Conservation (phyloP, 2,113 vertebrate species). For the Phocoena phocoena region DNA sequence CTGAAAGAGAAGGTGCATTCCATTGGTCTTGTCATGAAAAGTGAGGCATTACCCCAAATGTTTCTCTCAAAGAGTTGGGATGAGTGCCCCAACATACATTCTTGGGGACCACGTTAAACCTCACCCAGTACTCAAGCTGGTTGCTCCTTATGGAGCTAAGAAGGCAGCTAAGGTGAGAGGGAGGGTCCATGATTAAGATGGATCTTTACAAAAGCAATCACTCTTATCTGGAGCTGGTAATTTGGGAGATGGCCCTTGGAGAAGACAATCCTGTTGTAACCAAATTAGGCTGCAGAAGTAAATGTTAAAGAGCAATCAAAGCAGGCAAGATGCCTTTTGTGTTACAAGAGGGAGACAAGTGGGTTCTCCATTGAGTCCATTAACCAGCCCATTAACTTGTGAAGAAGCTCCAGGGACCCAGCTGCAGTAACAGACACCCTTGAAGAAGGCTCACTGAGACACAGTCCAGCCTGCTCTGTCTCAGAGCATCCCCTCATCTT, state of each 20-base stretch:
- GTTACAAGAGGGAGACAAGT: constrained; percentile 50
- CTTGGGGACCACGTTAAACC: not conserved
- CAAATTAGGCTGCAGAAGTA: constrained; percentile 35
- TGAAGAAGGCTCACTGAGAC: not conserved
- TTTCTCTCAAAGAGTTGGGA: not conserved
- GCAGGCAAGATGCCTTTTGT: constrained; percentile 45
- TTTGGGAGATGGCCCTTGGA: not conserved
- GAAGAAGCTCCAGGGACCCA: not conserved
- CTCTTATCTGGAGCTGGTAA: not conserved
- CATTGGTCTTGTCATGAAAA: not conserved
- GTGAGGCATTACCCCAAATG: not conserved
- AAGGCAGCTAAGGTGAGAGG: not conserved
- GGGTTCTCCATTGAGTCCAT: constrained; percentile 17
- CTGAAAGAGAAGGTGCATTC: not conserved
- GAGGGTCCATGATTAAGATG: not conserved
- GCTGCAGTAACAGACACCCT: not conserved
- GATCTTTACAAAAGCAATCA: not conserved
- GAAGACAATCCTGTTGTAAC: constrained; percentile 48
- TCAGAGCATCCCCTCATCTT: not conserved
- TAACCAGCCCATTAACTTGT: not conserved
- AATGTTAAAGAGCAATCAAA: constrained; percentile 57
- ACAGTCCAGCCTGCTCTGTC: not conserved
- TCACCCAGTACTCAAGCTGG: not conserved
- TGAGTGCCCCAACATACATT: not conserved
- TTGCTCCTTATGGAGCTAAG: not conserved